Percentiles rank a stretch among this genome's conserved stretches.
phyloP scores from a whole-genome alignment of 1,140 invertebrate species.

The Ips typographus region DNA sequence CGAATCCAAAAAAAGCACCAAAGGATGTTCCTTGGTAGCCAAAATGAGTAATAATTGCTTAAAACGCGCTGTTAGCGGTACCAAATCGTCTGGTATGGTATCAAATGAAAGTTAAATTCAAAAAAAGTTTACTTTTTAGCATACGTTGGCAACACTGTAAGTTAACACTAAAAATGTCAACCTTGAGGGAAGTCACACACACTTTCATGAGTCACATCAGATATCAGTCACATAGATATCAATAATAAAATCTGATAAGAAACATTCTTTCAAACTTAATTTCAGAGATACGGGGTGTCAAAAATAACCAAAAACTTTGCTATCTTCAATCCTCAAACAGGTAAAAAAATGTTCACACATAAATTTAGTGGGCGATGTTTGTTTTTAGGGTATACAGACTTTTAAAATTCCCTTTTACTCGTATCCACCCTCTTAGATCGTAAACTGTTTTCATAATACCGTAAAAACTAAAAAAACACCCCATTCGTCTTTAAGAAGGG shows the following conservation, averaged over 20 bases:
- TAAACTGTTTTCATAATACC: slow-evolving; percentile 27
- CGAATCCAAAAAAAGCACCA: slow-evolving; percentile 87
- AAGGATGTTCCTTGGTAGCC: slow-evolving; percentile 77
- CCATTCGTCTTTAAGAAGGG: background rate
- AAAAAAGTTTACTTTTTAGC: background rate
- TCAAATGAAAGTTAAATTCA: slow-evolving; percentile 71
- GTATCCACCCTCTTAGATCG: slow-evolving; percentile 10
- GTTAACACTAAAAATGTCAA: background rate
- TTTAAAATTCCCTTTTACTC: slow-evolving; percentile 27
- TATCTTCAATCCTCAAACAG: slow-evolving; percentile 5
- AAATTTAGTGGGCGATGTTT: slow-evolving; percentile 16
- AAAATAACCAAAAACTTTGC: background rate
- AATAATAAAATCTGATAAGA: too few species aligned
- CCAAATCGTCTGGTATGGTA: slow-evolving; percentile 92
- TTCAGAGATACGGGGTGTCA: background rate
- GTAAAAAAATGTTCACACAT: slow-evolving; percentile 27
- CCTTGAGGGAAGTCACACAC: background rate
- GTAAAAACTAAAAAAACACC: slow-evolving; percentile 13
- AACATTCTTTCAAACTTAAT: too few species aligned
- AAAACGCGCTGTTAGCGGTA: slow-evolving; percentile 93
- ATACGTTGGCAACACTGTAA: background rate
- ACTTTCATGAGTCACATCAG: too few species aligned
- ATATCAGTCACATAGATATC: too few species aligned
- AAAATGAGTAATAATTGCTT: slow-evolving; percentile 88
- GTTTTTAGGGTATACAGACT: slow-evolving; percentile 20